These are phyloP conservation scores for Chrysomallon squamiferum DNA, from an alignment of 1,140 invertebrate genomes.

Conservation along the genomic window DNA sequence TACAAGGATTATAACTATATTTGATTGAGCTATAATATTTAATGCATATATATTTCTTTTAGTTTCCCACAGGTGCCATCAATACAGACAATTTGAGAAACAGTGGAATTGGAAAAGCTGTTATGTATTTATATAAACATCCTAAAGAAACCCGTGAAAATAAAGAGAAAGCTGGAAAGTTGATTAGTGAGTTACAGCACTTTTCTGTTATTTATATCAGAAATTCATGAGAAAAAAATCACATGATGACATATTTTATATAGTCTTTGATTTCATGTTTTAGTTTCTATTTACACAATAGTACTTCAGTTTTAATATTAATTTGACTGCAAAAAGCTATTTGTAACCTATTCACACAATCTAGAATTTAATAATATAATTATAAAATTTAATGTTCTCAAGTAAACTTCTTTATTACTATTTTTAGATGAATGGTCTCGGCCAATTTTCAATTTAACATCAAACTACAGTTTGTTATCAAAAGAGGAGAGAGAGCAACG, in stretches of 20 bases:
- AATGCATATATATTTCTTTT: no score
- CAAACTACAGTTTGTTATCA: constrained; percentile 85
- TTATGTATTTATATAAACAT: constrained; percentile 99
- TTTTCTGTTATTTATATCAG: not conserved
- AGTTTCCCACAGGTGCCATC: constrained; percentile 81
- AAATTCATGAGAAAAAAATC: not conserved
- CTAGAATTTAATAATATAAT: no score
- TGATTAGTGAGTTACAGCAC: constrained; percentile 75
- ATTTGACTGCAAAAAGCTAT: no score
- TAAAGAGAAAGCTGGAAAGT: constrained; percentile 84
- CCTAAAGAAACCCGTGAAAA: constrained; percentile 96
- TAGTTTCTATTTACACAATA: not conserved
- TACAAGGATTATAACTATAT: no score
- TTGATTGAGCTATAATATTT: no score
- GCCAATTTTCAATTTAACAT: constrained; percentile 94
- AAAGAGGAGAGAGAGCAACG: constrained; percentile 79
- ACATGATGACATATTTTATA: no score
- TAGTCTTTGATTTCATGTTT: no score
- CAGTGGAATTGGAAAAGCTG: constrained; percentile 95
- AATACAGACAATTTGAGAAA: constrained; percentile 90
- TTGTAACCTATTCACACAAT: no score
- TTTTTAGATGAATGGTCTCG: constrained; percentile 83
- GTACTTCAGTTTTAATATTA: no score
- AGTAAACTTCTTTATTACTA: no score
- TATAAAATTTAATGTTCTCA: no score